These are phyloP conservation scores for Lottia gigantea DNA, from an alignment of 2,888 invertebrate species.

Conservation along the genomic window DNA sequence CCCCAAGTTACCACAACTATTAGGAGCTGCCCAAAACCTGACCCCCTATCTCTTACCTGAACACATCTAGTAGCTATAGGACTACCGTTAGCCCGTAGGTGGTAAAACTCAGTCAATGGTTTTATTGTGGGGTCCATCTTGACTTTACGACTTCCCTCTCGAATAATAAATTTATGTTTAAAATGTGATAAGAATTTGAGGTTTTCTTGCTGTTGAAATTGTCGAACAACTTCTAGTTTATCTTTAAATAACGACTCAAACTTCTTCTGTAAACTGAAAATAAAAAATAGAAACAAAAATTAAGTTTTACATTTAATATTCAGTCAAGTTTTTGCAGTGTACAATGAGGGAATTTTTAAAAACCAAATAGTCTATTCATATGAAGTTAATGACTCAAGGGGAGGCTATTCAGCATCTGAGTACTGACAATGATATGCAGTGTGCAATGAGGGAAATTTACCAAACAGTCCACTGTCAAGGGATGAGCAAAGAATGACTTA, in stretches of 20 bases:
- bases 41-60: constrained; percentile 71
- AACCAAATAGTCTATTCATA: no score
- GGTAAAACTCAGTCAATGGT: constrained; percentile 81
- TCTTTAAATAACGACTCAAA: constrained; percentile 89
- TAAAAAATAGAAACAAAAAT: not conserved
- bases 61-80: constrained; percentile 91
- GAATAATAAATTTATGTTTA: constrained; percentile 91
- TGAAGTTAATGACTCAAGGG: no score
- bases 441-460: no score
- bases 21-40: no score
- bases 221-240: constrained; percentile 92
- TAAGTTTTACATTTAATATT: no score
- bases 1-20: no score
- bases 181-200: constrained; percentile 97
- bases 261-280: constrained; percentile 81
- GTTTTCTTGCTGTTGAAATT: constrained; percentile 97
- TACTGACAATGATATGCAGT: no score
- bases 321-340: no score
- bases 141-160: constrained; percentile 66
- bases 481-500: not conserved
- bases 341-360: no score
- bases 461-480: no score
- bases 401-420: no score
- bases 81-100: constrained; percentile 94
- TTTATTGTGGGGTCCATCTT: constrained; percentile 35